Evolutionary conservation across 2,113 vertebrate genomes (phyloP), one percentile per base, ranked within the genome.

Genomic region (Myanophis thanlyinensis): DNA sequence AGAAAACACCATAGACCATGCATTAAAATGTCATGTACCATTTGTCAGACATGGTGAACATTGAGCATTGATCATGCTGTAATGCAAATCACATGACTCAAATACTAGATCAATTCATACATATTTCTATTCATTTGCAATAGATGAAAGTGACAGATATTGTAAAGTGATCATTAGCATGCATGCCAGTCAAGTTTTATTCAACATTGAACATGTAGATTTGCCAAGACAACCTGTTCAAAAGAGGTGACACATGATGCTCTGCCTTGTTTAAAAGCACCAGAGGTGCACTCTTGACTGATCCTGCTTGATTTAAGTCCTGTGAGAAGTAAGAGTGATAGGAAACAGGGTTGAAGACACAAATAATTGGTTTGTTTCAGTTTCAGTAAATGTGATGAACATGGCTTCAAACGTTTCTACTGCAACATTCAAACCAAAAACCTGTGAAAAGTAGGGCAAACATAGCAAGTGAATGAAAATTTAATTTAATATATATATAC

Each of bases 241-340:
- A 97, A 97, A 95, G 46, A 97, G 96, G 95, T 97, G 97, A 97
- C 95, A 97, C 53, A 51, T 90, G 97, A 97, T 96, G 97, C 93
- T 98, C 95, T 98, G 97, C 91, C 96, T 98, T 97, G 97, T 97
- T 97, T 97, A 97, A 97, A 98, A 97, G 93, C 96, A 97, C 97
- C 96, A 98, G 94, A 97, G 96, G 94, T 97, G 97, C 96, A 91
- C 96, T 96, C 97, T 97, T 95, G 97, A 95, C 89, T 96, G 96
- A 95, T 98, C 97, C 97, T 96, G 95, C 96, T 97, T 96, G 97
- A 93, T 96, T 97, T 97, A 97, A 98, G 93, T 96, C 98, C 98
- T 98, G 97, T 96, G 97, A 97, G 98, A 98, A 97, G 97, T 97
- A 96, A 98, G 95, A 98, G 97, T 10, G 96, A 97, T 93, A 97